These are phyloP conservation scores for Plectrocnemia conspersa DNA, from an alignment of 1,140 invertebrate species.

Conservation along the genomic window DNA sequence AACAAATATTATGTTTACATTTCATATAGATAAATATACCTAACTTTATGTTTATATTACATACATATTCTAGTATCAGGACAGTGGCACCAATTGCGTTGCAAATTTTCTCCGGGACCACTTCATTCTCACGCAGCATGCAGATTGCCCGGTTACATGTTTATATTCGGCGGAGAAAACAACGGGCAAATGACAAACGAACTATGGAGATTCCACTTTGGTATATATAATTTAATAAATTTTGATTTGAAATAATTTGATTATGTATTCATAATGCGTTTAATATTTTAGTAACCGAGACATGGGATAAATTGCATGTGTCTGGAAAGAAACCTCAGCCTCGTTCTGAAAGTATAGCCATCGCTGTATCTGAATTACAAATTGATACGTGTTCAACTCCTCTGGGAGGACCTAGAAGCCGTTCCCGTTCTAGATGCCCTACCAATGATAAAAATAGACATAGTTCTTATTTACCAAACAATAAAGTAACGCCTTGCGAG, in stretches of 20 bases:
- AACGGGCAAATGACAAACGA: slow-evolving; percentile 70
- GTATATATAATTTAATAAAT: too few species aligned
- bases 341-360: slow-evolving; percentile 59
- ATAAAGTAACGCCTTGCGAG: slow-evolving; percentile 42
- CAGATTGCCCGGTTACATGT: slow-evolving; percentile 72
- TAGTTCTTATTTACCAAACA: slow-evolving; percentile 43
- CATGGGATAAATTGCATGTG: slow-evolving; percentile 70
- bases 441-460: slow-evolving; percentile 41
- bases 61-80: slow-evolving; percentile 52
- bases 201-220: slow-evolving; percentile 83
- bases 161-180: slow-evolving; percentile 79
- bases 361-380: slow-evolving; percentile 56
- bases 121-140: slow-evolving; percentile 79
- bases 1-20: too few species aligned
- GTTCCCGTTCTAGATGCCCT: slow-evolving; percentile 42
- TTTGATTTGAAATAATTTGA: too few species aligned
- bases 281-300: slow-evolving; percentile 60
- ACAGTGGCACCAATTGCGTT: slow-evolving; percentile 65
- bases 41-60: background rate
- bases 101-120: slow-evolving; percentile 66
- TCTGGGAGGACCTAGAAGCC: slow-evolving; percentile 42
- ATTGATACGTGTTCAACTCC: slow-evolving; percentile 34
- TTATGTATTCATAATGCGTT: slow-evolving; percentile 13
- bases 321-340: slow-evolving; percentile 66
- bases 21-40: background rate